These are phyloP conservation scores for Psittacula cyanocephala DNA, from an alignment of 2,113 vertebrate species.

Conservation along the genomic window DNA sequence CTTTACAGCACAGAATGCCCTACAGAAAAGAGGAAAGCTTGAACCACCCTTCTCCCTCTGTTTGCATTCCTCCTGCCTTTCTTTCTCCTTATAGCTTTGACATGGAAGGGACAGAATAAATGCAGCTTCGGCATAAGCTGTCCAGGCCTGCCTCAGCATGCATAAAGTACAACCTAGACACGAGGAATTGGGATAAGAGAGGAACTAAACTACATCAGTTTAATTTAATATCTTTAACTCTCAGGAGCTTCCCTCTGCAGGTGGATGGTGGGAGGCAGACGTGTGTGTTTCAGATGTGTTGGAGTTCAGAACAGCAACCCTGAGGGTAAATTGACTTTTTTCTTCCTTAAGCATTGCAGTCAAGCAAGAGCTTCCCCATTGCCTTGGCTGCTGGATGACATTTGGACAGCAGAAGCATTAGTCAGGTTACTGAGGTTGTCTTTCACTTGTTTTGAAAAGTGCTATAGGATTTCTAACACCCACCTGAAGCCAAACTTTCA, in stretches of 20 bases:
- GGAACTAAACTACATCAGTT: constrained; percentile 28
- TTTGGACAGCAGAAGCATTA: constrained; percentile 37
- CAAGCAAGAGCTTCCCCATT: not conserved
- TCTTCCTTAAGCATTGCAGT: not conserved
- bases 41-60: not conserved
- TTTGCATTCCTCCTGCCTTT: constrained; percentile 22
- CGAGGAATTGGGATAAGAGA: not conserved
- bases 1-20: not conserved
- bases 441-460: constrained; percentile 54
- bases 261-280: constrained; percentile 2
- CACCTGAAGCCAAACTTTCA: constrained; percentile 47
- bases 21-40: not conserved
- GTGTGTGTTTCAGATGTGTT: constrained; percentile 36
- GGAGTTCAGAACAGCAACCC: constrained; percentile 40
- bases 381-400: constrained; percentile 7
- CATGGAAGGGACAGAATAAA: constrained; percentile 19
- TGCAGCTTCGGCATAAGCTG: not conserved
- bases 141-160: constrained; percentile 1
- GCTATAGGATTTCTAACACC: constrained; percentile 59
- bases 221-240: not conserved
- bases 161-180: not conserved
- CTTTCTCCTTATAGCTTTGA: not conserved
- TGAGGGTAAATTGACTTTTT: constrained; percentile 10
- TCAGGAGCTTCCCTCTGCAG: constrained; percentile 50
- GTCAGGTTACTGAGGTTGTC: constrained; percentile 53